Base-by-base conservation (phyloP, 2,888 invertebrate species). In the Hecatera dysodea region DNA sequence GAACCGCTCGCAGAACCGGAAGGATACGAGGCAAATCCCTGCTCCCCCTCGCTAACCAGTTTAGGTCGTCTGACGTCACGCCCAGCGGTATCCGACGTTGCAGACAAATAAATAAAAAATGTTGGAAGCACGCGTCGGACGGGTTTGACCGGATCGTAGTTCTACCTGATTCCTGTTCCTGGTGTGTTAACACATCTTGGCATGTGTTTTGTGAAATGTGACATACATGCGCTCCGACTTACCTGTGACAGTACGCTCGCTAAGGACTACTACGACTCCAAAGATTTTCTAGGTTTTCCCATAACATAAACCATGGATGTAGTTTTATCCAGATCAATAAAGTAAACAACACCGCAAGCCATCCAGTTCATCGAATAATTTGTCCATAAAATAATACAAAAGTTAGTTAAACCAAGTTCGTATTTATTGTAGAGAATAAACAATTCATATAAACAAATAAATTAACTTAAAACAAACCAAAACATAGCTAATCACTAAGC, bases 21-120 rank as follows among this genome's bases (percentile, higher is more conserved):
- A 96, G 96, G 95, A 96, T 96, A 92, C 95, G 91, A 94, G 92
- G 94, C 94, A 95, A 95, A 95, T 96, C 96, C 96, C 95, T 95
- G 96, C 95, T 95, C 95, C 96, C 95, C 96, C 94, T 95, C 95
- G 92, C 93, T 94, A 95, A 96, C 96, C 95, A 95, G 96, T 96
- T 96, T 95, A 96, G 96, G 95, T 95, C 90, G 95, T 90, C 91
- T 95, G 95, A 95, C 95, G 96, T 95, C 95, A 95, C 94, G 86
- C 93, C 92, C 95, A 95, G 95, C 95, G 95, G 95, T 95, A 95
- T 93, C 93, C 93, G 93, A 94, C 95, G 94, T 90, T 95, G 94
- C 95, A 95, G 93, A 95, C 95, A 94, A 96, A 95, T 95, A 96
- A 96, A 95, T 94, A 95, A 95, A 95, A 96, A 96, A 94, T 95